Evolutionary conservation across 2,888 invertebrate species (phyloP), one percentile per base, ranked within the genome.

Genomic region (Campoletis raptor): DNA sequence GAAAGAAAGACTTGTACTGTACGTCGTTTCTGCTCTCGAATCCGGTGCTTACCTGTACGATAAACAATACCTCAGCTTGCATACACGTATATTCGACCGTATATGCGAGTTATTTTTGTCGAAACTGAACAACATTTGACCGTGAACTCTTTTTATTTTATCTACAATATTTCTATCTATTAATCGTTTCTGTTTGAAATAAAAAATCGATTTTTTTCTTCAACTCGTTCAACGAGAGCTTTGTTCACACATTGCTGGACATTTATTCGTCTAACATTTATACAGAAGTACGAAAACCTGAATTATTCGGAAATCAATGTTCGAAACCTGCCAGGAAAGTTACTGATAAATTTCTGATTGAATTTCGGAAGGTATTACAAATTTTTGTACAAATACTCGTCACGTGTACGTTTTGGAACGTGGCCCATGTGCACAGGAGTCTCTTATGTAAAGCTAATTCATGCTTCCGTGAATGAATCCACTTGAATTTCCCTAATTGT

Each of bases 21-120:
- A 77, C 48, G 24, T 36, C 21, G 36, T 77, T 77, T 64, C n/a
- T 77, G 36, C 48, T 48, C 77, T 78, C 67, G 48, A 66, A 48
- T 36, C 37, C 40, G 57, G 4, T 45, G 37, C 54, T 73, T 30
- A 18, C 76, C 45, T 24, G 30, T 48, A n/a, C 76, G 76, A 77
- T 77, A 64, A 77, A 64, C 76, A 77, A 77, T 73, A 52, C 52
- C 36, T 8, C 15, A 18, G 36, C 30, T 36, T 12, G 54, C 5
- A 37, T n/a, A 12, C 36, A 15, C 10, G n/a, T 36, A 9, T 30
- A 30, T 37, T 40, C 9, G 40, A 1, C n/a, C 24, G 2, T 37
- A n/a, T 12, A 8, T 70, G 15, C 12, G 37, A 37, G 54, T 61
- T 61, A 61, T 61, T 61, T 61, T 30, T 1, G 61, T 61, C 30